Conservation (phyloP, 2,888 invertebrate genomes). For the Anaspis maculata region DNA sequence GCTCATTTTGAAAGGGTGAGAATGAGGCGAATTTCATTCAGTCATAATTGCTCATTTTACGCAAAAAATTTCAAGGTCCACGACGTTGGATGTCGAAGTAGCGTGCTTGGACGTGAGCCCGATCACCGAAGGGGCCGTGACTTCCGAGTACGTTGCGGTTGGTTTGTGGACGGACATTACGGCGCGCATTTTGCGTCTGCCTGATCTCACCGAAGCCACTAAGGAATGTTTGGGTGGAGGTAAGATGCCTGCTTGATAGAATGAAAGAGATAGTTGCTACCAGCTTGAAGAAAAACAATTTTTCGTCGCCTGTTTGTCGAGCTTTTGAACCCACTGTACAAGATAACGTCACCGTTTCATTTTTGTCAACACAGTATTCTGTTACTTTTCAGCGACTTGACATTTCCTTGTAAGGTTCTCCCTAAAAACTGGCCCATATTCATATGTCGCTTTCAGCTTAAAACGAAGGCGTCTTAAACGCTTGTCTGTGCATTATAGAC, state of each 20-base stretch:
- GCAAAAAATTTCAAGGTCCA: slow-evolving; percentile 45
- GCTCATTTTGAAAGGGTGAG: slow-evolving; percentile 52
- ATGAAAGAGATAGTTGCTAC: no score
- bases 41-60: neutral
- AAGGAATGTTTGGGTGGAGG: slow-evolving; percentile 84
- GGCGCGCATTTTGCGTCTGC: slow-evolving; percentile 75
- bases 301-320: no score
- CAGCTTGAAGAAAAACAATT: no score
- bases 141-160: slow-evolving; percentile 74
- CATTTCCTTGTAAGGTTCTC: no score
- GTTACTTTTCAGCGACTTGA: no score
- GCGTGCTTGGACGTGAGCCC: slow-evolving; percentile 94
- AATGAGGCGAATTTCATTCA: neutral
- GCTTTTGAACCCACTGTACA: no score
- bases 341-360: slow-evolving; percentile 1
- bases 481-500: no score
- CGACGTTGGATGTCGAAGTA: slow-evolving; percentile 84
- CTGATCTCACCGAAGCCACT: slow-evolving; percentile 70
- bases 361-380: no score
- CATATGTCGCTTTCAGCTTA: no score
- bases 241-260: slow-evolving; percentile 33
- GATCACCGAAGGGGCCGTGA: slow-evolving; percentile 51
- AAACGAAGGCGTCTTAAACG: no score
- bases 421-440: no score
- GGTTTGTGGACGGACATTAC: slow-evolving; percentile 98